Conservation (phyloP, 2,113 vertebrate genomes). For the Smithornis capensis region DNA sequence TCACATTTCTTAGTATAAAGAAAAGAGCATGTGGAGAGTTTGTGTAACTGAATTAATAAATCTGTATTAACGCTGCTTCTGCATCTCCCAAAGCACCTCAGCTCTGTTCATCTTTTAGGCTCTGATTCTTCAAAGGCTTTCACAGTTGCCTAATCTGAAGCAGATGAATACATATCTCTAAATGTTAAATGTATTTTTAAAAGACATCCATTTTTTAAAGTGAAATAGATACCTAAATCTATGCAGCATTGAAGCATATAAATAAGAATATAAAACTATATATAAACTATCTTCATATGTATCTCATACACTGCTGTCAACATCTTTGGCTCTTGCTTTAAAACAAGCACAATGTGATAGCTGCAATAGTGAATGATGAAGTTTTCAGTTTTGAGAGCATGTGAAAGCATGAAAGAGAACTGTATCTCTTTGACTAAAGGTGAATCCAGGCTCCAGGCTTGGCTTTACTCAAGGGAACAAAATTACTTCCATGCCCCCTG, state of each 20-base stretch:
- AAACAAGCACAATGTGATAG: not conserved
- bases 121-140: not conserved
- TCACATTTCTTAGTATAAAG: not conserved
- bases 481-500: accelerated
- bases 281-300: not conserved
- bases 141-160: not conserved
- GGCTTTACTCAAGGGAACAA: not conserved
- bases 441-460: not conserved
- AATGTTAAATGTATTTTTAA: not conserved
- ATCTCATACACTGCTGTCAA: not conserved
- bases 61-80: not conserved
- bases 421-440: not conserved
- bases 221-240: not conserved
- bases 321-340: not conserved
- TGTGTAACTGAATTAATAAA: constrained; percentile 16
- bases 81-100: not conserved
- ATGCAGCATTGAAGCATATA: not conserved
- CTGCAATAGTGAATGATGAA: not conserved
- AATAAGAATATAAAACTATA: not conserved
- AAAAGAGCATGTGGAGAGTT: not conserved
- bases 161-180: not conserved
- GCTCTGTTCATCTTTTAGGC: not conserved
- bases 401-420: not conserved
- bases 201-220: not conserved
- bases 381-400: not conserved